phyloP scores from a whole-genome alignment of 2,797 vertebrate genomes.

The Hafferia zeledoni region DNA sequence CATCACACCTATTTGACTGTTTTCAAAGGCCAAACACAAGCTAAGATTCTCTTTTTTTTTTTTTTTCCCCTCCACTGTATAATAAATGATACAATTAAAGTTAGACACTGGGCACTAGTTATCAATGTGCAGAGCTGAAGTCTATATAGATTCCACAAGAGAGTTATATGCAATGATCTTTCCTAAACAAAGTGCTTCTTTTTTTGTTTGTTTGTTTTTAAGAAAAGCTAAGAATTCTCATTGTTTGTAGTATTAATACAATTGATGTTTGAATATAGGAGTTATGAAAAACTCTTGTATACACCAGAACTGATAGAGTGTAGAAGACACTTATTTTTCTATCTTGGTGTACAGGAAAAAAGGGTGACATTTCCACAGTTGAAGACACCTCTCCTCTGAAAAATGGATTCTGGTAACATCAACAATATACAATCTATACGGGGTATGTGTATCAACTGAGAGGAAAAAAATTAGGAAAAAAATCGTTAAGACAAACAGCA shows the following conservation, averaged over 20 bases:
- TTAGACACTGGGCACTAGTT: not conserved
- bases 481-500: slow-evolving; percentile 60
- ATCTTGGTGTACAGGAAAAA: not conserved
- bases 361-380: not conserved
- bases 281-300: not conserved
- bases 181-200: not conserved
- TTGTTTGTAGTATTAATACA: not conserved
- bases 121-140: not conserved
- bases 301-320: not conserved
- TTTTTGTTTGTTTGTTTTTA: too few relatives aligned
- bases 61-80: not conserved
- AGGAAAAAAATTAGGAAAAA: slow-evolving; percentile 52
- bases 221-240: not conserved
- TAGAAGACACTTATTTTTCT: not conserved
- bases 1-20: not conserved
- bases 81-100: not conserved
- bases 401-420: slow-evolving; percentile 28
- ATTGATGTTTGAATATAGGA: not conserved
- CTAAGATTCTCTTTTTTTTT: not conserved
- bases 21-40: not conserved
- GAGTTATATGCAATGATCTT: not conserved
- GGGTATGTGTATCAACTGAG: slow-evolving; percentile 11
- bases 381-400: not conserved
- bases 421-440: slow-evolving; percentile 23
- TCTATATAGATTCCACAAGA: not conserved